These are phyloP conservation scores for Galeruca laticollis DNA, from an alignment of 2,888 invertebrate genomes.

Conservation along the genomic window DNA sequence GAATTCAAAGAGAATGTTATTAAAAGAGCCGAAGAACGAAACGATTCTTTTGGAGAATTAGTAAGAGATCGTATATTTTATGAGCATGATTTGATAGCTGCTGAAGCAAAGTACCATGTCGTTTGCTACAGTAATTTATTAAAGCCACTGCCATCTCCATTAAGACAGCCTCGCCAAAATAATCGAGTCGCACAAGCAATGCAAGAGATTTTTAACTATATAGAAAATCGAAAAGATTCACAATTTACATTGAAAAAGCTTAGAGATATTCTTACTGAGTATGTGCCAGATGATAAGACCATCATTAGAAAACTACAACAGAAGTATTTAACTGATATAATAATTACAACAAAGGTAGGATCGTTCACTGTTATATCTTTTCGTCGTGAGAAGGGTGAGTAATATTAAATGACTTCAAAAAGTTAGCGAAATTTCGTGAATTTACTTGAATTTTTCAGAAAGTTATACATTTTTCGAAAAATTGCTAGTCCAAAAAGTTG, in stretches of 20 bases:
- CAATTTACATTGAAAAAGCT: slow-evolving; percentile 62
- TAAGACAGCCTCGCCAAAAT: slow-evolving; percentile 54
- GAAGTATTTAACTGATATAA: neutral
- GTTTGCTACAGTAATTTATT: slow-evolving; percentile 56
- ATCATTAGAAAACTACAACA: slow-evolving; percentile 47
- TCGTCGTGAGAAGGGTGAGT: too few relatives aligned
- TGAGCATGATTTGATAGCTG: slow-evolving; percentile 49
- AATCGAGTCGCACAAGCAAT: slow-evolving; percentile 59
- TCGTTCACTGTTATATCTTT: slow-evolving; percentile 59
- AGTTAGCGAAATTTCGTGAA: too few relatives aligned
- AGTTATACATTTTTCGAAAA: too few relatives aligned
- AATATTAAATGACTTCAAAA: too few relatives aligned
- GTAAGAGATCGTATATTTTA: slow-evolving; percentile 49
- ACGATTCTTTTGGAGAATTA: slow-evolving; percentile 50
- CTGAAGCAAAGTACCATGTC: slow-evolving; percentile 59
- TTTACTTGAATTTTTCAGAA: too few relatives aligned
- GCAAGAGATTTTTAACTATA: slow-evolving; percentile 50
- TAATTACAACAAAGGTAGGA: slow-evolving; percentile 45
- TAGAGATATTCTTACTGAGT: slow-evolving; percentile 52
- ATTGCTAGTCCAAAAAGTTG: too few relatives aligned
- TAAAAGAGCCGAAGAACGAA: slow-evolving; percentile 59
- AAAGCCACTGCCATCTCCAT: neutral
- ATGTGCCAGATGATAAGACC: slow-evolving; percentile 58
- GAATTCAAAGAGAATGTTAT: slow-evolving; percentile 60
- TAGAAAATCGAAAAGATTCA: slow-evolving; percentile 51